Conservation (phyloP, 2,797 vertebrate genomes). For the Dicrostonyx torquatus region DNA sequence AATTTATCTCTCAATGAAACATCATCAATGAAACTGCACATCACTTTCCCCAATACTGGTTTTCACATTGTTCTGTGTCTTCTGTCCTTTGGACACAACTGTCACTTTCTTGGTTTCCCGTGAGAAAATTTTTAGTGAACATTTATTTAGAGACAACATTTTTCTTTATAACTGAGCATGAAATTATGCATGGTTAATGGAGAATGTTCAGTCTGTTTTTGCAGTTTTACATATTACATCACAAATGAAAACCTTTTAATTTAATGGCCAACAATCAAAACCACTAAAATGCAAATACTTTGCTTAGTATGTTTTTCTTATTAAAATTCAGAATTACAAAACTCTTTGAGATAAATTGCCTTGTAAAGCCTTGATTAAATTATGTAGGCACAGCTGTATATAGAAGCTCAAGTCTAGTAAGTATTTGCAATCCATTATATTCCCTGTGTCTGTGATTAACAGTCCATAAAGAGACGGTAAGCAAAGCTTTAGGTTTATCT, state of each 20-base stretch:
- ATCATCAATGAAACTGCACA: constrained; percentile 7
- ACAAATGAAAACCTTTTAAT: constrained; percentile 67
- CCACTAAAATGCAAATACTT: neutral
- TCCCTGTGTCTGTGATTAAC: constrained; percentile 88
- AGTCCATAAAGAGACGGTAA: constrained; percentile 87
- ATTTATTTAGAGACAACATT: constrained; percentile 43
- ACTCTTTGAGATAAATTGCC: constrained; percentile 61
- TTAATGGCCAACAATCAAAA: constrained; percentile 68
- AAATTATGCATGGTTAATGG: constrained; percentile 36
- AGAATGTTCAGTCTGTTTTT: constrained; percentile 46
- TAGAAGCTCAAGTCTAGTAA: constrained; percentile 79
- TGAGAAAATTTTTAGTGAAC: constrained; percentile 61
- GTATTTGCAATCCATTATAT: constrained; percentile 84
- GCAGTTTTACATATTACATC: neutral
- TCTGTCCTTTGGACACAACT: constrained; percentile 68
- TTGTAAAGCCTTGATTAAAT: constrained; percentile 80
- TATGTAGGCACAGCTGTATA: constrained; percentile 78
- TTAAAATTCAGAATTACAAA: constrained; percentile 70
- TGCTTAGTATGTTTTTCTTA: neutral
- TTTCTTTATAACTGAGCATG: constrained; percentile 38
- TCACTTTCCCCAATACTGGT: constrained; percentile 58
- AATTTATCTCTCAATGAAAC: constrained; percentile 65
- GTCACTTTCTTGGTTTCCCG: constrained; percentile 60
- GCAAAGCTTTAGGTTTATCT: constrained; percentile 86
- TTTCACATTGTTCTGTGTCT: constrained; percentile 52